Base-by-base conservation (phyloP, 2,888 invertebrate species). In the Noctua pronuba region DNA sequence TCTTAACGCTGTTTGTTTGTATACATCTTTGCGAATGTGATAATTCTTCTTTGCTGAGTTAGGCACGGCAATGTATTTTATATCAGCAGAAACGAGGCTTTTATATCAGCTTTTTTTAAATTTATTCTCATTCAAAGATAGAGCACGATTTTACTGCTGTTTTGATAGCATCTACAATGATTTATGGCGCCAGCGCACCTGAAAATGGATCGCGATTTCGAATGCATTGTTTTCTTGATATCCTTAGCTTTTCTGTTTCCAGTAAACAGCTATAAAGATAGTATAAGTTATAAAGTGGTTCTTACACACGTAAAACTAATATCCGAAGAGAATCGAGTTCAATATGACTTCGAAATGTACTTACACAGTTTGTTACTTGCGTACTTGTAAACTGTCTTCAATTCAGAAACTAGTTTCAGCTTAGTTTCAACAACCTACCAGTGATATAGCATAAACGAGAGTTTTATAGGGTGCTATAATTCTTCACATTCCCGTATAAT, bases 321-420 rank as follows among this genome's bases (percentile, higher is more conserved):
- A 86, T 84, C 72, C 79, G 73, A 86, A 75, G 83, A 83, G 80
- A 88, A 87, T 85, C 46, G 82, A 91, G 90, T 92, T 92, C 88
- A 88, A 90, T 88, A 91, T 91, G 89, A 91, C 92, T 93, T 92
- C 79, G 88, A 86, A 92, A 91, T 88, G 88, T 91, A 89, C 88
- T 89, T 88, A 89, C 87, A 84, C 84, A 90, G 85, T 89, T 91
- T 88, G 88, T 89, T 88, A 86, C 85, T 89, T 86, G 79, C 86
- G 84, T 88, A 90, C 90, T 90, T 87, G 88, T 86, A 87, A 91
- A 91, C 89, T 90, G 88, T 87, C 89, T 91, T 89, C 86, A 90
- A 89, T 90, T 89, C 87, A 79, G 82, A 86, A 91, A 90, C 90
- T 91, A 90, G 90, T 92, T 91, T 88, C 70, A 84, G 79, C 75